A percentile compares a stretch with the other conserved stretches of the same genome.
phyloP scores from a whole-genome alignment of 1,140 invertebrate genomes.

The Drosophila ambigua region DNA sequence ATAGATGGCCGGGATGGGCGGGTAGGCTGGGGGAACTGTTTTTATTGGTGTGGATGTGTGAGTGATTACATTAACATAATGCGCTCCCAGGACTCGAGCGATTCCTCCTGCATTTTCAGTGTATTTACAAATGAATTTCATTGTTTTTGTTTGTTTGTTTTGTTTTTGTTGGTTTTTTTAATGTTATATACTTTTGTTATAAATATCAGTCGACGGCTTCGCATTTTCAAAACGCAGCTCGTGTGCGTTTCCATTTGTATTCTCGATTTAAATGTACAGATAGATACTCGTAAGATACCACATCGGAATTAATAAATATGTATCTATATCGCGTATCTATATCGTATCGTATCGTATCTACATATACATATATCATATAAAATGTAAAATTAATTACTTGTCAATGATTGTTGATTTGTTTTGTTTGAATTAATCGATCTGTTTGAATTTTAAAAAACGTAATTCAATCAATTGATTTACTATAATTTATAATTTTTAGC shows the following conservation, averaged over 20 bases:
- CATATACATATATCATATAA: conserved; percentile 18
- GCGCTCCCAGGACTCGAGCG: conserved; percentile 11
- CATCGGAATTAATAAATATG: too few species aligned
- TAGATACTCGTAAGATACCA: too few species aligned
- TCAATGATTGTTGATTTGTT: conserved; percentile 53
- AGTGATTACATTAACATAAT: conserved; percentile 50
- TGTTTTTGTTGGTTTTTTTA: background rate
- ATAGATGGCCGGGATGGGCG: conserved; percentile 5
- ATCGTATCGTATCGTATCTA: background rate
- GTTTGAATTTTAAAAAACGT: conserved; percentile 40
- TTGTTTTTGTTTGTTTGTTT: background rate
- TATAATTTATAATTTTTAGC: conserved; percentile 24
- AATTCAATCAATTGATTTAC: conserved; percentile 48
- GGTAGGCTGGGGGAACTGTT: background rate
- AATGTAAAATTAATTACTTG: conserved; percentile 53
- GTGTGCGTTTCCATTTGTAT: conserved; percentile 58
- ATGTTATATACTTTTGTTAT: conserved; percentile 49
- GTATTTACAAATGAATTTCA: conserved; percentile 53
- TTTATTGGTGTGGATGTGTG: background rate
- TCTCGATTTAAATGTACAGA: conserved; percentile 18
- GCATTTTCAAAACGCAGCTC: conserved; percentile 63
- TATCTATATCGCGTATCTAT: conserved; percentile 10
- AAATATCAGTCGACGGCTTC: conserved; percentile 78
- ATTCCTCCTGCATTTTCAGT: conserved; percentile 38
- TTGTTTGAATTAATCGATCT: conserved; percentile 41